Evolutionary conservation across 2,113 vertebrate species (phyloP), one percentile per base, ranked within the genome.

Genomic region (Mellivora capensis): DNA sequence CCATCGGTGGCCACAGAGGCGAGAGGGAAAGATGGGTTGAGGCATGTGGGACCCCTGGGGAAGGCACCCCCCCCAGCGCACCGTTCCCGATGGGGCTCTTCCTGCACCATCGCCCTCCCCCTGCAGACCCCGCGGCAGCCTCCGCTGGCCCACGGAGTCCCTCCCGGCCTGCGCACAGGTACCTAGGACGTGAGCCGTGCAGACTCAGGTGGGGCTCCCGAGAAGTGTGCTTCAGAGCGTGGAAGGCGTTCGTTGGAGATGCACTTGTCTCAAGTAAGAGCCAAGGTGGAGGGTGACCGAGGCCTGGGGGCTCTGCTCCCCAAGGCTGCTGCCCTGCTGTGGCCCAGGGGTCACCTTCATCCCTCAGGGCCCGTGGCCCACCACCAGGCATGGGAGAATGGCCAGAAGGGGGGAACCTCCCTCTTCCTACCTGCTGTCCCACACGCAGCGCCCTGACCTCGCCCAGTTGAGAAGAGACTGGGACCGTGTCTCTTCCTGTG

Each of bases 71-170:
- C 0, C 18, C 23, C 7, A 57, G 1, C 7, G 54, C 57, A 9
- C 57, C 15, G 8, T 31, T n/a, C 52, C 7, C 3, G 37, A 29
- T 1, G 12, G 8, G n/a, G 31, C 76, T 54, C 29, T 21, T 81
- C n/a, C 2, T 6, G 17, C 17, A 34, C 17, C 2, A 0, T 9
- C 0, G 0, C 17, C 29, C 34, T 17, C 25, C 49, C n/a, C n/a
- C 4, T 34, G 20, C 87, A 62, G 12, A 15, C 7, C n/a, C 62
- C 44, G 0, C 1, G 18, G 5, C 18, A 44, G 4, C 7, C 9
- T 8, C 59, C 14, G 15, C 12, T 15, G 2, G 12, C 34, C 61
- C 12, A 21, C 27, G 6, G 21, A 2, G 2, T 13, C n/a, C n/a
- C 29, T 4, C 12, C 15, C 0, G 3, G 18, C 9, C 13, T 1